phyloP scores from a whole-genome alignment of 2,113 vertebrate genomes.

The Nansenia antarctica region DNA sequence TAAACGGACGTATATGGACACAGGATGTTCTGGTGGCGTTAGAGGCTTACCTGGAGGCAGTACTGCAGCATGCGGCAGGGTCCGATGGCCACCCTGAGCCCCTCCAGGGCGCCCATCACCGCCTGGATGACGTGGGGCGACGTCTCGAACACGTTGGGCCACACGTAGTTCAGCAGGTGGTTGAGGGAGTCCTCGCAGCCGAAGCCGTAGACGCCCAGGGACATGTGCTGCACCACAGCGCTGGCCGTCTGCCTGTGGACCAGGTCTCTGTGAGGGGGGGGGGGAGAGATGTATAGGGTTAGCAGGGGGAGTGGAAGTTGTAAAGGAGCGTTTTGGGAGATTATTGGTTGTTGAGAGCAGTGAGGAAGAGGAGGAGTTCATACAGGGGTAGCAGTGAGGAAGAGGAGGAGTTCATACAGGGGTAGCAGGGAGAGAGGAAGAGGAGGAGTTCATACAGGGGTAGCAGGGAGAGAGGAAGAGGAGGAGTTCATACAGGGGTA shows the following conservation, averaged over 20 bases:
- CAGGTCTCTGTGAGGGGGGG: conserved; percentile 80
- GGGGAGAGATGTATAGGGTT: background rate
- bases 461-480: too few relatives aligned
- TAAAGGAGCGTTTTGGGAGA: too few relatives aligned
- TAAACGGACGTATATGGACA: too few relatives aligned
- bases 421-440: too few relatives aligned
- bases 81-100: conserved; percentile 92
- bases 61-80: conserved; percentile 98
- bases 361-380: too few relatives aligned
- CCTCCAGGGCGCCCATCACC: conserved; percentile 97
- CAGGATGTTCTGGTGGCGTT: too few relatives aligned
- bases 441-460: too few relatives aligned
- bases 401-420: too few relatives aligned
- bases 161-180: conserved; percentile 95
- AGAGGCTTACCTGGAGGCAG: conserved; percentile 87
- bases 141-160: conserved; percentile 98
- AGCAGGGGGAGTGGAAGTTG: background rate
- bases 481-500: too few relatives aligned
- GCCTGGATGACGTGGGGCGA: conserved; percentile 98
- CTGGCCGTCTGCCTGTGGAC: conserved; percentile 97
- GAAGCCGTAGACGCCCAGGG: conserved; percentile 95
- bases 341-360: too few relatives aligned
- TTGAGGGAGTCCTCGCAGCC: conserved; percentile 98
- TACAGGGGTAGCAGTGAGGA: too few relatives aligned
- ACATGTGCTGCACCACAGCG: conserved; percentile 98